Evolutionary conservation across 2,113 vertebrate genomes (phyloP), one percentile per base, ranked within the genome.

Genomic region (Carollia perspicillata): DNA sequence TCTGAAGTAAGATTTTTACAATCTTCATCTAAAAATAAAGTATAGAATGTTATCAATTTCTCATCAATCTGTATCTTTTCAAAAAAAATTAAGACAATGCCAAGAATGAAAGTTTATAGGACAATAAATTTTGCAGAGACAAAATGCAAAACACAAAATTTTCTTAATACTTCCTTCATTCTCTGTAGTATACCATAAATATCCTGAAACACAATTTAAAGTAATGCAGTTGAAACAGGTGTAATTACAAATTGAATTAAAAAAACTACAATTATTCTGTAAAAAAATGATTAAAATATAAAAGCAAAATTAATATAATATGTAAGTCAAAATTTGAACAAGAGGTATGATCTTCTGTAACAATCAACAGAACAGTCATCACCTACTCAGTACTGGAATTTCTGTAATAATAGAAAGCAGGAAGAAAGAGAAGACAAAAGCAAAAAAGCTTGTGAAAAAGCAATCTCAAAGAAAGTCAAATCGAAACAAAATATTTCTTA

Each of bases 1-100:
- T 98, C 98, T 69, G 87, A 86, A 81, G 97, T 96, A 89, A 98
- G 93, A 85, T 42, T 96, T 93, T 84, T 86, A 95, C 17, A 60
- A 83, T 88, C 30, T 88, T 58, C 95, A 97, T 60, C 97, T 98
- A 75, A 90, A 90, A 97, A 83, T 35, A 93, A 94, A 53, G 63
- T 37, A 83, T 0, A 95, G 51, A 93, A 51, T 6, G 80, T 93
- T n/a, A 83, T 47, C 60, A 93, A 88, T 49, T 87, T 84, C 49
- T 95, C 78, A 94, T 69, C 60, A 86, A 75, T 51, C 33, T 89
- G 0, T 55, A 65, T 84, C 71, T 95, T 96, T 81, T 63, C 5
- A 92, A 26, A 75, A 10, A 84, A 95, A 90, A 92, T 20, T 51
- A 35, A 75, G 10, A 74, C 8, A 89, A 55, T 79, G 65, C 8